phyloP scores from a whole-genome alignment of 2,888 invertebrate species.

The Zaprionus obscuricornis region DNA sequence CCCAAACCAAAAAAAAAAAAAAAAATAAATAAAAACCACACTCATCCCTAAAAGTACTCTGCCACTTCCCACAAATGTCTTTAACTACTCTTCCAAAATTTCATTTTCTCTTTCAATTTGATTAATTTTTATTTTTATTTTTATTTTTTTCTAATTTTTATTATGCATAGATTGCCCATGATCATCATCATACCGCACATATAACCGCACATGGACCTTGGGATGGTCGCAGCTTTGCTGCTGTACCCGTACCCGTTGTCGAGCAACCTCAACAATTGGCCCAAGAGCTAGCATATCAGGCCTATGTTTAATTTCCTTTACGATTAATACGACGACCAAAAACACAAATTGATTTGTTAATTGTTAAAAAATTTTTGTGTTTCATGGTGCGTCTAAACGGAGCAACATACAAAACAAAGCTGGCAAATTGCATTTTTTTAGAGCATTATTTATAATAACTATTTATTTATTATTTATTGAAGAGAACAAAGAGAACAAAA shows the following conservation, averaged over 20 bases:
- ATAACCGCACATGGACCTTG: conserved; percentile 91
- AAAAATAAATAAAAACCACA: too few species aligned
- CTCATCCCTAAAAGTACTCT: conserved; percentile 36
- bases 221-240: conserved; percentile 85
- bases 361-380: conserved; percentile 61
- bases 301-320: conserved; percentile 85
- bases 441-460: conserved; percentile 60
- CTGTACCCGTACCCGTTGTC: conserved; percentile 75
- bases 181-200: conserved; percentile 89
- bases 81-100: too few species aligned
- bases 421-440: conserved; percentile 42
- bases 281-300: conserved; percentile 90
- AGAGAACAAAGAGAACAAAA: conserved; percentile 52
- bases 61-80: conserved; percentile 19
- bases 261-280: conserved; percentile 83
- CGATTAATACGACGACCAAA: too few species aligned
- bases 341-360: conserved; percentile 66
- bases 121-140: neutral
- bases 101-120: too few species aligned
- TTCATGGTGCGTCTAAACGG: too few species aligned
- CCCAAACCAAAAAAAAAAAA: too few species aligned
- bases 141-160: neutral
- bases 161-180: conserved; percentile 87
- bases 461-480: conserved; percentile 76
- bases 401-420: conserved; percentile 21